These are phyloP conservation scores for Drosophila algonquin DNA, from an alignment of 2,888 invertebrate genomes.

Conservation along the genomic window DNA sequence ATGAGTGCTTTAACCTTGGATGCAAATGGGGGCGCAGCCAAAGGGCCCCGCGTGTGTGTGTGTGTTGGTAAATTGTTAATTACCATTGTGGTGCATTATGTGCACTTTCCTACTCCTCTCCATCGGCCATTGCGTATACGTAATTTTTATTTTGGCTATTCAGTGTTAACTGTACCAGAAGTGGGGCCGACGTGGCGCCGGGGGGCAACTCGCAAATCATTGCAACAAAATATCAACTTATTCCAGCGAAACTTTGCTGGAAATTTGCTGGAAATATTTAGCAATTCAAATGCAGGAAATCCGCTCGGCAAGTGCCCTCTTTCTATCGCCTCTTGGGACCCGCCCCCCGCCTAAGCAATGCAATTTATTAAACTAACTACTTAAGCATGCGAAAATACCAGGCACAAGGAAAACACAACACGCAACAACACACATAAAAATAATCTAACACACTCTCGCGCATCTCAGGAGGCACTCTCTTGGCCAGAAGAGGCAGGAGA, in stretches of 20 bases:
- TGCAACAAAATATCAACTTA: slow-evolving; percentile 12
- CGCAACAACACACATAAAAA: slow-evolving; percentile 60
- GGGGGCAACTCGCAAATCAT: slow-evolving; percentile 8
- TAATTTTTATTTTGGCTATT: slow-evolving; percentile 36
- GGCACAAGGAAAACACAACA: slow-evolving; percentile 33
- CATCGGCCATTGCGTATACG: slow-evolving; percentile 45
- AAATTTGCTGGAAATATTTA: slow-evolving; percentile 28
- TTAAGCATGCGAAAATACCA: slow-evolving; percentile 62
- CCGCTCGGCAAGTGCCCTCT: background rate
- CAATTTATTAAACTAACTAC: slow-evolving; percentile 74
- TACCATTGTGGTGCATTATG: slow-evolving; percentile 55
- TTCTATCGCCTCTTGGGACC: background rate
- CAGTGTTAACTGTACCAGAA: slow-evolving; percentile 20
- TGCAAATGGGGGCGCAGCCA: slow-evolving; percentile 28
- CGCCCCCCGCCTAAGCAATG: slow-evolving; percentile 41
- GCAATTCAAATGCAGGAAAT: slow-evolving; percentile 44
- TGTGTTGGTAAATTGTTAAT: slow-evolving; percentile 64
- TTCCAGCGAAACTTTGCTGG: slow-evolving; percentile 14
- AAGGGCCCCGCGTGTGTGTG: slow-evolving; percentile 27
- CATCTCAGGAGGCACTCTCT: slow-evolving; percentile 55
- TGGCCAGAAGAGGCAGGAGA: slow-evolving; percentile 26
- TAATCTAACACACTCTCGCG: slow-evolving; percentile 64
- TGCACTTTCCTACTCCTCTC: slow-evolving; percentile 19
- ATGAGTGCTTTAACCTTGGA: slow-evolving; percentile 67
- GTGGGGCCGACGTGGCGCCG: slow-evolving; percentile 13